A percentile compares a stretch with the other conserved stretches of the same genome.
These are phyloP conservation scores for Grantiella picta DNA, from an alignment of 2,113 vertebrate species.

Conservation along the genomic window DNA sequence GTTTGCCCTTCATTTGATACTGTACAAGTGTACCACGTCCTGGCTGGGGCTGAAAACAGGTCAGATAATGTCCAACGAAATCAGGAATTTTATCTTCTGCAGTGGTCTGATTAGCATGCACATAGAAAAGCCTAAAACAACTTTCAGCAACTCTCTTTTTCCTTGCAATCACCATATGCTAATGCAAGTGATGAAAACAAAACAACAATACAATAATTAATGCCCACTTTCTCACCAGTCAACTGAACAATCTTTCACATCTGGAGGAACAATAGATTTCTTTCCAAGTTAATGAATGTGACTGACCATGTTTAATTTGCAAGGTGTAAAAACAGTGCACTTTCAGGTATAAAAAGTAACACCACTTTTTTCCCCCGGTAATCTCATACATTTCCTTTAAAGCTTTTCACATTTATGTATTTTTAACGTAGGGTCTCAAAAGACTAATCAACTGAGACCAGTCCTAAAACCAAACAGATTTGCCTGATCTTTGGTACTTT, in stretches of 20 bases:
- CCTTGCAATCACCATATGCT: not conserved
- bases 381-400: not conserved
- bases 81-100: not conserved
- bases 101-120: not conserved
- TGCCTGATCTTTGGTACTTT: not conserved
- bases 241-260: not conserved
- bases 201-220: not conserved
- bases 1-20: not conserved
- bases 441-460: not conserved
- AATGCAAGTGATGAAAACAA: not conserved
- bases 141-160: not conserved
- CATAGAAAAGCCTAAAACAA: not conserved
- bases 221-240: not conserved
- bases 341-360: not conserved
- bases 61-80: not conserved
- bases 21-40: accelerated
- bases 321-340: not conserved
- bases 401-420: not conserved
- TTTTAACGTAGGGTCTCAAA: not conserved
- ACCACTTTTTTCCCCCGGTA: not conserved
- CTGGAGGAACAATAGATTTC: not conserved
- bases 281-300: not conserved
- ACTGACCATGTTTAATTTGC: not conserved
- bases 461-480: not conserved
- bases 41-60: not conserved